Conservation (phyloP, 2,888 invertebrate genomes). For the Galerucella pusilla region DNA sequence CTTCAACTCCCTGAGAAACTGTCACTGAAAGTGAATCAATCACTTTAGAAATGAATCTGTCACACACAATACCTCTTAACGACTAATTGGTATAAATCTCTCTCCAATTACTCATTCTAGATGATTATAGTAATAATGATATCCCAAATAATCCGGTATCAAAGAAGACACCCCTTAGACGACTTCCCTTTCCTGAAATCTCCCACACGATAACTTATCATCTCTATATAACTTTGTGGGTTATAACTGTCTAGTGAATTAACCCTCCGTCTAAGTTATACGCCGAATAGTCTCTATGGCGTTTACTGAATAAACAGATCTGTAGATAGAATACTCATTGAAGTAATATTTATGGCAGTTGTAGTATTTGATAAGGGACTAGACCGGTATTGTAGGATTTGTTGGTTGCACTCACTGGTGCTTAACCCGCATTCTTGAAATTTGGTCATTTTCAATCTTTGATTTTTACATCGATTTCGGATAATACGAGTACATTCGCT, state of each 20-base stretch:
- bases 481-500: too few species aligned
- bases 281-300: slow-evolving; percentile 30
- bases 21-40: slow-evolving; percentile 34
- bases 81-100: slow-evolving; percentile 47
- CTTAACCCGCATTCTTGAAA: too few species aligned
- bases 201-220: slow-evolving; percentile 46
- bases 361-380: slow-evolving; percentile 35
- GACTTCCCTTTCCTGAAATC: slow-evolving; percentile 41
- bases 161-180: slow-evolving; percentile 42
- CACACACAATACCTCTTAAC: slow-evolving; percentile 34
- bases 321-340: slow-evolving; percentile 36
- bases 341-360: slow-evolving; percentile 38
- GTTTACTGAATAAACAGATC: slow-evolving; percentile 41
- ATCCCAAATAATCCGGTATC: slow-evolving; percentile 49
- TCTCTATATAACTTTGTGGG: slow-evolving; percentile 45
- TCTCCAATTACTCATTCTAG: slow-evolving; percentile 50
- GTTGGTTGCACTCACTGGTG: background rate
- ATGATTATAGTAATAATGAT: slow-evolving; percentile 48
- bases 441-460: too few species aligned
- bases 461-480: too few species aligned
- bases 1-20: slow-evolving; percentile 15
- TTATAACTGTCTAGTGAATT: slow-evolving; percentile 46
- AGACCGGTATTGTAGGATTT: background rate
- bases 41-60: slow-evolving; percentile 34
- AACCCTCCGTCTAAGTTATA: slow-evolving; percentile 44